Evolutionary conservation across 2,113 vertebrate species (phyloP).

Genomic region (Rattus rattus): DNA sequence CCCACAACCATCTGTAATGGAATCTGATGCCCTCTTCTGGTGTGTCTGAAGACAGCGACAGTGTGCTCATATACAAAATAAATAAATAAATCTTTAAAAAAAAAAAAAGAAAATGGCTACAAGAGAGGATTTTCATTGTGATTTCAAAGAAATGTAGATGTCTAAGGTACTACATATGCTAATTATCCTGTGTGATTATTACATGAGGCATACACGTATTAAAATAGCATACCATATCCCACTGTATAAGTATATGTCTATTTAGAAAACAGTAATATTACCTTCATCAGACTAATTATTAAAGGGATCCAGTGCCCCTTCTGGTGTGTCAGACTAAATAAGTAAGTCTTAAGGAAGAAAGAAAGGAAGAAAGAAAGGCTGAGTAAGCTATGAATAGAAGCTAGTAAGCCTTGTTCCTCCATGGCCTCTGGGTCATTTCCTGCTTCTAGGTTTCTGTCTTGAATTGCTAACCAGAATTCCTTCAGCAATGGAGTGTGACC

Average conservation of each 20-base stretch:
- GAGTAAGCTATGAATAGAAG: neutral
- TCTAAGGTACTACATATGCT: neutral
- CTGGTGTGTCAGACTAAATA: too few species aligned
- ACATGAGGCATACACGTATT: neutral
- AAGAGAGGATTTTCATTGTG: neutral
- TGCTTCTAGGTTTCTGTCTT: neutral
- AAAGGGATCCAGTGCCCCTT: neutral
- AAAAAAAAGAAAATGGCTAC: neutral
- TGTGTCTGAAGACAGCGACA: too few species aligned
- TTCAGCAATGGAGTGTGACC: neutral
- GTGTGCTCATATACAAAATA: too few species aligned
- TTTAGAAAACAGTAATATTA: neutral
- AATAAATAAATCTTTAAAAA: too few species aligned
- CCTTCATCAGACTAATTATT: slow-evolving; percentile 34
- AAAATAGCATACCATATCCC: neutral
- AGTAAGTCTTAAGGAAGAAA: too few species aligned
- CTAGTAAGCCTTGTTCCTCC: neutral
- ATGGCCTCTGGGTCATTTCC: neutral
- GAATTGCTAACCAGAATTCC: neutral
- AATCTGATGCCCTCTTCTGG: too few species aligned
- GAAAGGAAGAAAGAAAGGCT: neutral
- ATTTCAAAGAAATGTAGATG: neutral
- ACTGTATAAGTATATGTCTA: neutral
- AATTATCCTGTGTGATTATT: neutral
- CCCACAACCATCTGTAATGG: too few species aligned